Evolutionary conservation across 2,888 invertebrate genomes (phyloP).

Genomic region (Latrodectus hesperus): DNA sequence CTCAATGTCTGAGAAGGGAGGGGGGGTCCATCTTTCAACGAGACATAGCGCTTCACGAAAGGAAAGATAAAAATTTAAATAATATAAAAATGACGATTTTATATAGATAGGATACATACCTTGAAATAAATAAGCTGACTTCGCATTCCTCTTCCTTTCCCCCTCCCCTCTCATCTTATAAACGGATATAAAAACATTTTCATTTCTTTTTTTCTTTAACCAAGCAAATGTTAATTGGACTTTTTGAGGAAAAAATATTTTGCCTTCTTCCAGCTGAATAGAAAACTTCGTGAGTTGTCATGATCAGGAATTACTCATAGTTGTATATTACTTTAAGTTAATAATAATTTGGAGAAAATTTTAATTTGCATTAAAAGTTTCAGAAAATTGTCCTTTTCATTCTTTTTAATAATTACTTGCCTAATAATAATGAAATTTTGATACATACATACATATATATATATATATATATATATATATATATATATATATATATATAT

Average conservation of each 20-base stretch:
- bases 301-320: conserved; percentile 12
- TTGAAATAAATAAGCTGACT: background rate
- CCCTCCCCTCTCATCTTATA: background rate
- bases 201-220: background rate
- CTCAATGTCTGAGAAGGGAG: conserved; percentile 14
- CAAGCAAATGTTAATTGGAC: conserved; percentile 10
- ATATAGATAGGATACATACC: conserved; percentile 20
- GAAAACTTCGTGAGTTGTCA: background rate
- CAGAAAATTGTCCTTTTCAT: too few species aligned
- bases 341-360: too few species aligned
- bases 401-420: too few species aligned
- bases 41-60: background rate
- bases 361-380: too few species aligned
- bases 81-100: background rate
- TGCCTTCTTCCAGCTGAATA: background rate
- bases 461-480: too few species aligned
- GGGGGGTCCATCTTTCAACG: conserved; percentile 15
- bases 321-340: conserved; percentile 15
- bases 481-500: too few species aligned
- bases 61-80: background rate
- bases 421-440: too few species aligned
- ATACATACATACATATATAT: too few species aligned
- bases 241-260: background rate
- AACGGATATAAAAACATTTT: background rate
- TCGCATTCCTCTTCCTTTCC: background rate